Evolutionary conservation across 2,113 vertebrate genomes (phyloP), one percentile per base, ranked within the genome.

Genomic region (Plectropomus leopardus): DNA sequence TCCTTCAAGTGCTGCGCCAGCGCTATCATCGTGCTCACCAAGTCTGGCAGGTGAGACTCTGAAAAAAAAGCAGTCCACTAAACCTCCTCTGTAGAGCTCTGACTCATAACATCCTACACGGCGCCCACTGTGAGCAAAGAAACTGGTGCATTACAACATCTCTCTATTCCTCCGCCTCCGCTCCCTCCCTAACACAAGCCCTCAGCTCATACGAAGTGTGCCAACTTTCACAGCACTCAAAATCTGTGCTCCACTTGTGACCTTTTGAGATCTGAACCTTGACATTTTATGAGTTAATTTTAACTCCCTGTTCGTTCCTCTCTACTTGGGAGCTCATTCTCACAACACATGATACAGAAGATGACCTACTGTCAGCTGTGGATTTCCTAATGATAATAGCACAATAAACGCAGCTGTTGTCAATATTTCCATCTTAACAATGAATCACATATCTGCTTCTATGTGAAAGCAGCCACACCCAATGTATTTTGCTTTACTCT

Each of bases 1-100:
- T 98, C 98, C 80, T 99, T 99, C 96, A 99, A 99, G 94, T 99
- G 97, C 94, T 97, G 96, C 88, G 98, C 98, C 50, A 98, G 96
- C 91, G 98, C 97, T 88, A 97, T 99, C 92, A 97, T 99, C 88
- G 96, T 99, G 47, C 97, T 99, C 91, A 99, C 98, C 92, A 99
- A 97, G 90, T 94, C 96, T 85, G 98, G 98, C 95, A 98, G 98
- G 98, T 99, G 95, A 80, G 95, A 94, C 21, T 66, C 34, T 19
- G n/a, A 19, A 55, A 14, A 42, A 42, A n/a, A 40, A 28, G 15
- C 36, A 50, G 19, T 26, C 53, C 28, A 24, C 55, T 45, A 61
- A 48, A 51, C 42, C 11, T 58, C 54, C 45, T 72, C 67, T 65
- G 17, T 10, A 47, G 23, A 58, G 55, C 78, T 72, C 44, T 79